A percentile compares a stretch with the other conserved stretches of the same genome.
phyloP scores from a whole-genome alignment of 1,140 invertebrate genomes.

The Protaetia brevitarsis region DNA sequence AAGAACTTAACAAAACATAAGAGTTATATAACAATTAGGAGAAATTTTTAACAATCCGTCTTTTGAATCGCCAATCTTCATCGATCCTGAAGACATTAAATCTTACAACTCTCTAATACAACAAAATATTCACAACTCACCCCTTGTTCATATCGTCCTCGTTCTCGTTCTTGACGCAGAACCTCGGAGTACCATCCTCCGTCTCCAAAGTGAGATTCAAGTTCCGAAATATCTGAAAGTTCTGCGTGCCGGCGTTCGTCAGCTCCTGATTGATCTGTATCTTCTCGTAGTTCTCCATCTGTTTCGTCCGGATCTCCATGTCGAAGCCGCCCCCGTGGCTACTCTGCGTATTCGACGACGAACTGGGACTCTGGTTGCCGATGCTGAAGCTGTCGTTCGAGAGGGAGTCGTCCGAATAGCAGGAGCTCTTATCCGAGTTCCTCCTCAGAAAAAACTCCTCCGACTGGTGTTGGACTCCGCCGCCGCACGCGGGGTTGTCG shows the following conservation, averaged over 20 bases:
- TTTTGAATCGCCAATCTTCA: too few relatives aligned
- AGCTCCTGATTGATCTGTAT: conserved; percentile 37
- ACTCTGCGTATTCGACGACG: conserved; percentile 42
- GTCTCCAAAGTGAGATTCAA: conserved; percentile 29
- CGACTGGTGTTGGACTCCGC: not conserved
- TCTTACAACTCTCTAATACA: too few relatives aligned
- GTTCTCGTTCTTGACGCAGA: not conserved
- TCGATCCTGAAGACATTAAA: too few relatives aligned
- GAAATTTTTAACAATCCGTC: too few relatives aligned
- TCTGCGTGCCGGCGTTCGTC: conserved; percentile 33
- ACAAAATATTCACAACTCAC: too few relatives aligned
- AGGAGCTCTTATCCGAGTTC: conserved; percentile 59
- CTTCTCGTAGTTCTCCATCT: conserved; percentile 31
- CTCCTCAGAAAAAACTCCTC: conserved; percentile 44
- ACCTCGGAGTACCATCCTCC: not conserved
- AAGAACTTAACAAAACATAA: too few relatives aligned
- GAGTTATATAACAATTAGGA: too few relatives aligned
- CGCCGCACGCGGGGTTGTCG: not conserved
- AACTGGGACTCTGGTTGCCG: conserved; percentile 44
- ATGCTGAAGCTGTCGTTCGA: conserved; percentile 56
- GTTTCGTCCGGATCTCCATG: conserved; percentile 35
- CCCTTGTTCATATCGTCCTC: not conserved
- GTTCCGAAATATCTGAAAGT: conserved; percentile 44
- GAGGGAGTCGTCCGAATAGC: conserved; percentile 65
- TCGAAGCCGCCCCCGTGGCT: conserved; percentile 30